Percentiles rank a stretch among this genome's conserved stretches.
These are phyloP conservation scores for Anolis apletophallus DNA, from an alignment of 2,797 vertebrate genomes.

Conservation along the genomic window DNA sequence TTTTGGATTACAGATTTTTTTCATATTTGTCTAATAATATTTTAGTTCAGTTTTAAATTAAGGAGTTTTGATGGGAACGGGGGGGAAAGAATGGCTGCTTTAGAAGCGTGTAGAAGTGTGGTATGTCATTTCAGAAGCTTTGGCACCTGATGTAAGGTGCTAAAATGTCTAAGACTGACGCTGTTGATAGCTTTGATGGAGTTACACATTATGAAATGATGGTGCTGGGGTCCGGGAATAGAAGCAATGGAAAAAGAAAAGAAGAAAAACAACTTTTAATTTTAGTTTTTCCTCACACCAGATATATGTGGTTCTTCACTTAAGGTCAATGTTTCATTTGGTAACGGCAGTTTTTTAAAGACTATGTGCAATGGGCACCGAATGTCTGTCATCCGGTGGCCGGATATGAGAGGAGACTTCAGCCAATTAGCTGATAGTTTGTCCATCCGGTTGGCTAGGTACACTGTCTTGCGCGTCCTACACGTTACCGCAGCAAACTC, in stretches of 20 bases:
- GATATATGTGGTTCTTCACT: slow-evolving; percentile 19
- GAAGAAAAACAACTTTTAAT: slow-evolving; percentile 1
- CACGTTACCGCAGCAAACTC: not conserved
- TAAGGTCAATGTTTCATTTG: slow-evolving; percentile 35
- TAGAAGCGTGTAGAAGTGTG: not conserved
- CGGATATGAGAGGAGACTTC: not conserved
- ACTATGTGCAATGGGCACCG: not conserved
- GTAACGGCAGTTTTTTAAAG: slow-evolving; percentile 18
- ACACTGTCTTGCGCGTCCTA: not conserved
- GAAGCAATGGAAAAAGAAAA: slow-evolving; percentile 3
- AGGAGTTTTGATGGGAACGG: not conserved
- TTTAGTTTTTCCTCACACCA: not conserved
- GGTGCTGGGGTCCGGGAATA: not conserved
- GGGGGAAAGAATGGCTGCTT: not conserved
- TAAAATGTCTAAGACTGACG: not conserved
- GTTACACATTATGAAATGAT: slow-evolving; percentile 9
- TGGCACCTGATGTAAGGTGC: not conserved
- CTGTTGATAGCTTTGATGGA: slow-evolving; percentile 17
- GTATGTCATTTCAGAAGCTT: not conserved
- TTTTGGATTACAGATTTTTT: not conserved
- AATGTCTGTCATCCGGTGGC: slow-evolving; percentile 15
- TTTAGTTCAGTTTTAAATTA: not conserved
- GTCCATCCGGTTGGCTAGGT: slow-evolving; percentile 15
- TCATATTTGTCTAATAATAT: not conserved
- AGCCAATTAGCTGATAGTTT: slow-evolving; percentile 3